phyloP scores from a whole-genome alignment of 2,797 vertebrate genomes.

The Malurus leucopterus region DNA sequence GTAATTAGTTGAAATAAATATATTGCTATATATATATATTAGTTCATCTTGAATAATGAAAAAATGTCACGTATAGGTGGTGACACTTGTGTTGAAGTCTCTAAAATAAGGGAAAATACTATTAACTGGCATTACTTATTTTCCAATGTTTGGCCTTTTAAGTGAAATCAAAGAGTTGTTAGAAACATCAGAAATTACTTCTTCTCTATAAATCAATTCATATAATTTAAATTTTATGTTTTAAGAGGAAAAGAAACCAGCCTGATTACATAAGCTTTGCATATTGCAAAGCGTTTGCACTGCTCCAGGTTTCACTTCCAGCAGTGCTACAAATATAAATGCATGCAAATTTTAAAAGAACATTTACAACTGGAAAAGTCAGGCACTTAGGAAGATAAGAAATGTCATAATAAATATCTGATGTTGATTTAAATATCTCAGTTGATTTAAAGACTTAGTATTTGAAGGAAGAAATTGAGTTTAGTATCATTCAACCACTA shows the following conservation, averaged over 20 bases:
- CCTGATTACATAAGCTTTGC: not conserved
- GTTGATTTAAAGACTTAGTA: not conserved
- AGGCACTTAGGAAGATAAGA: not conserved
- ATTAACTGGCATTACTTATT: not conserved
- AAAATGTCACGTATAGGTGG: not conserved
- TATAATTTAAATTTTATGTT: not conserved
- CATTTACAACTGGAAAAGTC: not conserved
- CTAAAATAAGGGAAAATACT: not conserved
- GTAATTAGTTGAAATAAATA: not conserved
- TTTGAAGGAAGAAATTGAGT: not conserved
- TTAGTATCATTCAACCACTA: not conserved
- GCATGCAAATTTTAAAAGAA: not conserved
- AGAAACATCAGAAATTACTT: not conserved
- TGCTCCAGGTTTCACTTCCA: not conserved
- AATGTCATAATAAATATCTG: not conserved
- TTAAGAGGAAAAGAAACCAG: not conserved
- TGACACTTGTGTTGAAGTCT: not conserved
- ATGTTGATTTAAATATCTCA: not conserved
- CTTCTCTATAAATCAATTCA: not conserved
- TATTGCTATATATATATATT: not conserved
- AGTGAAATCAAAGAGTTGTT: not conserved
- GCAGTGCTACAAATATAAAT: not conserved
- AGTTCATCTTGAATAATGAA: not conserved
- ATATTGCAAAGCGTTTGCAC: not conserved
- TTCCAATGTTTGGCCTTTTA: not conserved